Evolutionary conservation across 2,797 vertebrate genomes (phyloP), one percentile per base, ranked within the genome.

Genomic region (Myoxocephalus aenaeus): DNA sequence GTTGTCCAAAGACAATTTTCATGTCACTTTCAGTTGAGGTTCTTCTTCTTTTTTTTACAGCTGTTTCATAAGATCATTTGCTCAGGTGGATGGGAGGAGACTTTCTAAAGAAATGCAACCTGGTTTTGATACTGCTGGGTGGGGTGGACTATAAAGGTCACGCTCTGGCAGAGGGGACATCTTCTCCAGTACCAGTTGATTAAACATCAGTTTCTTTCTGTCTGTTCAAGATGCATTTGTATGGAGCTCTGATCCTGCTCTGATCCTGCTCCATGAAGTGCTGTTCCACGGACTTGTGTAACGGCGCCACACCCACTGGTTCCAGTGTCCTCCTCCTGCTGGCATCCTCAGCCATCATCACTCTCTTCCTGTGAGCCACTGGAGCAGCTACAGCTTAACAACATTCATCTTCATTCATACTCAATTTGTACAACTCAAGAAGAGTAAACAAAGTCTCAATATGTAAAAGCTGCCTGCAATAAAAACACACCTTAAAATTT

Each of bases 271-370:
- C n/a, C 3, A 3, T 58, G 0, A 0, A 7, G 1, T 90, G 89
- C 80, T 89, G 85, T 40, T 2, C 1, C 53, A 27, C 53, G 0
- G 69, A 88, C 58, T 8, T 82, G 58, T 87, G 86, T 20, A 88
- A 88, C 59, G 46, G 54, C 13, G 77, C 67, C 51, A 53, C 7
- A 2, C 2, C 57, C 11, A 58, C 56, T 48, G 78, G 67, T 29
- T 59, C 83, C 46, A 81, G 80, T 38, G 17, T 77, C 18, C 3
- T 81, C 36, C 70, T 87, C 6, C 67, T 83, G 73, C 27, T 89
- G 67, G 25, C 73, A 0, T 74, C 80, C 50, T 59, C 86, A 36
- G 75, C 58, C 59, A 64, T 85, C 20, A n/a, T 73, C 18, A 42
- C 63, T 0, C 1, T 84, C 36, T 77, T 83, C 15, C n/a, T 82